Percentiles rank a stretch among this genome's conserved stretches.
These are phyloP conservation scores for Eublepharis macularius DNA, from an alignment of 2,113 vertebrate genomes.

Conservation along the genomic window DNA sequence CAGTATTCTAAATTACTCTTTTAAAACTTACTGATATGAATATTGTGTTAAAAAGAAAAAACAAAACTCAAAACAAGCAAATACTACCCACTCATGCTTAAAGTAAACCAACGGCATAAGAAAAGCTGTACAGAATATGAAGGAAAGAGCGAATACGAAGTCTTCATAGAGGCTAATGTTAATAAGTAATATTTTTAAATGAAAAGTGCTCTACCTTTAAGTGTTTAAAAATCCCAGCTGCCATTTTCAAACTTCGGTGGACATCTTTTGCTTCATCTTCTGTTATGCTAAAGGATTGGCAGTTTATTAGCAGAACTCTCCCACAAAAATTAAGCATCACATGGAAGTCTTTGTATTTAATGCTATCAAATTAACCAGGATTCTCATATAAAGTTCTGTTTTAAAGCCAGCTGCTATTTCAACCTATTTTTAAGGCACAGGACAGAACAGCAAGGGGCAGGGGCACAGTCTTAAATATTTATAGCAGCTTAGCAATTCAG, in stretches of 20 bases:
- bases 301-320: conserved; percentile 9
- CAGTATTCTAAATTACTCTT: not conserved
- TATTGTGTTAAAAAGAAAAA: not conserved
- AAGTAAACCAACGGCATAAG: not conserved
- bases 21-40: not conserved
- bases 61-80: not conserved
- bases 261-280: conserved; percentile 97
- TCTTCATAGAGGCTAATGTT: not conserved
- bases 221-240: conserved; percentile 95
- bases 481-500: not conserved
- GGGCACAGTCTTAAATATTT: not conserved
- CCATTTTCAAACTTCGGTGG: conserved; percentile 92
- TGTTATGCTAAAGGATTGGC: conserved; percentile 80
- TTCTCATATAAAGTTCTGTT: not conserved
- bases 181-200: not conserved
- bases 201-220: conserved; percentile 83
- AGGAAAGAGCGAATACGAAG: not conserved
- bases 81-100: not conserved
- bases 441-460: not conserved
- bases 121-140: not conserved
- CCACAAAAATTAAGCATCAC: not conserved
- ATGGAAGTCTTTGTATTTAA: not conserved
- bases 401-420: not conserved
- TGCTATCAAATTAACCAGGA: not conserved
- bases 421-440: not conserved